Evolutionary conservation across 35 echinoderm and acorn worm species (phyloP).

Genomic region (Eucidaris tribuloides): DNA sequence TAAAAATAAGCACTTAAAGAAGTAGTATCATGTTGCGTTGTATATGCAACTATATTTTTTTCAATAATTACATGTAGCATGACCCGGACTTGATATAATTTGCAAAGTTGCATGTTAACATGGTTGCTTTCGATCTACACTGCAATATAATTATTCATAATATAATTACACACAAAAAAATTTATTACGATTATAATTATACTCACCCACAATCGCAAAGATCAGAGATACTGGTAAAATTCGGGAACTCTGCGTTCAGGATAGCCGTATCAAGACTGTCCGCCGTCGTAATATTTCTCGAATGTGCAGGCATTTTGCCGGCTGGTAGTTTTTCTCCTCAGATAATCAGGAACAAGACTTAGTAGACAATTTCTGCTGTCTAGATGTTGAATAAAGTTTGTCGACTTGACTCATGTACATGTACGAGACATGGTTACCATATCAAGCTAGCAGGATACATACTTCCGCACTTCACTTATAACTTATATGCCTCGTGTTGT

Average conservation of each 20-base stretch:
- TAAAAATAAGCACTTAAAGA: not conserved
- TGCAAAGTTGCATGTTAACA: not conserved
- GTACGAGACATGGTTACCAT: no score
- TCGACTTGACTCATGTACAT: not conserved
- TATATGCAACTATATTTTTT: not conserved
- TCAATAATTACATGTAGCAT: not conserved
- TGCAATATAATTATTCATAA: not conserved
- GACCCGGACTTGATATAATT: not conserved
- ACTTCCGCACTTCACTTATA: no score
- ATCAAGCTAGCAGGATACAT: no score
- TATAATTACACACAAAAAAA: not conserved
- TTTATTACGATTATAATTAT: not conserved
- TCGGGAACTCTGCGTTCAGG: slow-evolving; percentile 40
- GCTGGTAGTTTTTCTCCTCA: not conserved
- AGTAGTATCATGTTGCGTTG: not conserved
- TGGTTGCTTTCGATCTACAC: no score
- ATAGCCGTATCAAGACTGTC: not conserved
- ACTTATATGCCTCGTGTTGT: no score
- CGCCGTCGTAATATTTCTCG: not conserved
- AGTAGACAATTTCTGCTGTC: not conserved
- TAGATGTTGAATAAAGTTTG: not conserved
- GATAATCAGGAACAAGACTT: not conserved
- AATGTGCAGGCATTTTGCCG: not conserved
- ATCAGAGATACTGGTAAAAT: slow-evolving; percentile 52
- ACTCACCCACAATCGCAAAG: slow-evolving; percentile 71